Evolutionary conservation across 1,140 invertebrate species (phyloP), one percentile per base, ranked within the genome.

Genomic region (Centruroides sculpturatus): DNA sequence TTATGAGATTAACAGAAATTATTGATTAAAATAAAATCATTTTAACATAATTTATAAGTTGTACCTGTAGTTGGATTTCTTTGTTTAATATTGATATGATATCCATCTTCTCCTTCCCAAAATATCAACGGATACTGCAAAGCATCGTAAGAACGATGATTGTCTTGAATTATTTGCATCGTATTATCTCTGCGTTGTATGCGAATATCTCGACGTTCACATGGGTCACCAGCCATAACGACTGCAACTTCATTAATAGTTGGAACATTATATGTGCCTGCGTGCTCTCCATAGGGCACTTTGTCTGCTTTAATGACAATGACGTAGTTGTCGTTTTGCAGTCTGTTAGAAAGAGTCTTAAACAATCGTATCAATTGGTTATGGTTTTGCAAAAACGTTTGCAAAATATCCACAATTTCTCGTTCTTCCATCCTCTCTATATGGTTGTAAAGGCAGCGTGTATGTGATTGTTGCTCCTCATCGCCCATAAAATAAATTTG

Each of bases 201-300:
- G 11, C 76, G 67, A 67, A 78, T 77, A 67, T 78, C 72, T 60
- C 69, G 68, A 64, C 62, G 60, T 55, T 72, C 53, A 47, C 72
- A 70, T 49, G 74, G 52, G 66, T 77, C 68, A 9, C 72, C 72
- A 47, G 71, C 71, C 13, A 77, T 69, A 9, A 77, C 60, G 59
- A 75, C 64, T 36, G 71, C 72, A 35, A 77, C 72, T 70, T 77
- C 74, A 68, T 76, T 64, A 58, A 73, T 66, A 48, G 67, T 74
- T 56, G 73, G 71, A 57, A 68, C 71, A 36, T 56, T 60, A 60
- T 56, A 69, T 56, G 46, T 52, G 57, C 75, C 57, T 59, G 54
- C 62, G 61, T 80, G 76, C 68, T 75, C 61, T 41, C 68, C 66
- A 46, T n/a, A n/a, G n/a, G n/a, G n/a, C 52, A 36, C 69, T 69